phyloP scores from a whole-genome alignment of 2,113 vertebrate genomes.

The Tyrannus savana region DNA sequence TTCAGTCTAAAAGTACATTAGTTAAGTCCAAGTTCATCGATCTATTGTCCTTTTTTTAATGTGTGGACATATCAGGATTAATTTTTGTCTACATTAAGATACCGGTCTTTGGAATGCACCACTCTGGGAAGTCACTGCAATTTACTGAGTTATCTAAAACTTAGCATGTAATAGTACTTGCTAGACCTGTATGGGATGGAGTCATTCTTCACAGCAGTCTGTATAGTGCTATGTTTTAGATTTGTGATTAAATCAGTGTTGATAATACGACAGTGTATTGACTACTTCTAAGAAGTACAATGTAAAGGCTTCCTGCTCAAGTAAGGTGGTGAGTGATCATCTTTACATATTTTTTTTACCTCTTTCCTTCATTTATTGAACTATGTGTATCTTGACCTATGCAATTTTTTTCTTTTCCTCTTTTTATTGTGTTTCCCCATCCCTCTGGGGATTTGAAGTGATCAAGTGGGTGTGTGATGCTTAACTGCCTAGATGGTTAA shows the following conservation, averaged over 20 bases:
- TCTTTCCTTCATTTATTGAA: background rate
- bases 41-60: background rate
- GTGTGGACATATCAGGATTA: background rate
- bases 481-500: background rate
- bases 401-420: background rate
- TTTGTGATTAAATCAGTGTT: background rate
- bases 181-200: background rate
- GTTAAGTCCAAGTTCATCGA: accelerated
- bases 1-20: background rate
- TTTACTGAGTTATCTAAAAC: background rate
- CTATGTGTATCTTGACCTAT: background rate
- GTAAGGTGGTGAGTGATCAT: accelerated
- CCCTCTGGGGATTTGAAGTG: accelerated
- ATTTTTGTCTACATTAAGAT: background rate
- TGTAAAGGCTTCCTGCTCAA: background rate
- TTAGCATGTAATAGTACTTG: background rate
- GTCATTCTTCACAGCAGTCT: background rate
- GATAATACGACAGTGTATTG: background rate
- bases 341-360: background rate
- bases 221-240: background rate
- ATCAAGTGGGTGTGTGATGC: background rate
- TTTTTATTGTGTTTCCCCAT: background rate
- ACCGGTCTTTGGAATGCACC: accelerated
- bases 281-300: background rate
- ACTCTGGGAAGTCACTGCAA: background rate